These are phyloP conservation scores for Cathartes aura DNA, from an alignment of 2,113 vertebrate species.

Conservation along the genomic window DNA sequence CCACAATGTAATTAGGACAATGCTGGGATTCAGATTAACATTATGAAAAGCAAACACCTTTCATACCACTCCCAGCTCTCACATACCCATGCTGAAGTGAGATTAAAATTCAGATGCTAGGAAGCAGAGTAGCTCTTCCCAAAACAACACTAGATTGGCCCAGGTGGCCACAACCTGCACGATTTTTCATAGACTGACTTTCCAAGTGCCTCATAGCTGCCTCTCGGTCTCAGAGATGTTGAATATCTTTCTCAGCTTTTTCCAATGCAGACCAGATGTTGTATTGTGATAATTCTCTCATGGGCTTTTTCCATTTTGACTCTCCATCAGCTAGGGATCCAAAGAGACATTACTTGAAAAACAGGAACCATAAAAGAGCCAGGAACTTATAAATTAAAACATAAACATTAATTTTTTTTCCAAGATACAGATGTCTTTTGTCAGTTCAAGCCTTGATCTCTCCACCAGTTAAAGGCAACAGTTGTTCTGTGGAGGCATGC, in stretches of 20 bases:
- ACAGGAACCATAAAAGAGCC: constrained; percentile 65
- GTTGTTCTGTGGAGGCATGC: constrained; percentile 50
- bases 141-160: not conserved
- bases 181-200: not conserved
- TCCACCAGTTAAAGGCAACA: constrained; percentile 60
- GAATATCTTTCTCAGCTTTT: constrained; percentile 54
- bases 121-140: not conserved
- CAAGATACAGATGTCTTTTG: constrained; percentile 67
- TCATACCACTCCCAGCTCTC: not conserved
- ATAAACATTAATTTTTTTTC: constrained; percentile 72
- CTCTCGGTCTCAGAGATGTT: not conserved
- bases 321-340: constrained; percentile 56
- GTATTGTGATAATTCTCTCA: constrained; percentile 59
- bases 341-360: constrained; percentile 64
- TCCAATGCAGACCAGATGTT: constrained; percentile 68
- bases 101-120: not conserved
- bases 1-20: not conserved
- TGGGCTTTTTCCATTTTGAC: constrained; percentile 64
- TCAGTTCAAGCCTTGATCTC: constrained; percentile 66
- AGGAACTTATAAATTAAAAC: constrained; percentile 74
- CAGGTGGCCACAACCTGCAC: constrained; percentile 45
- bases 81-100: not conserved
- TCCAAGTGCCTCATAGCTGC: constrained; percentile 9
- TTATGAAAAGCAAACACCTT: constrained; percentile 22
- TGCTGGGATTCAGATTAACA: not conserved